Conservation (phyloP, 23 tunicate genomes). For the Clavelina lepadiformis region DNA sequence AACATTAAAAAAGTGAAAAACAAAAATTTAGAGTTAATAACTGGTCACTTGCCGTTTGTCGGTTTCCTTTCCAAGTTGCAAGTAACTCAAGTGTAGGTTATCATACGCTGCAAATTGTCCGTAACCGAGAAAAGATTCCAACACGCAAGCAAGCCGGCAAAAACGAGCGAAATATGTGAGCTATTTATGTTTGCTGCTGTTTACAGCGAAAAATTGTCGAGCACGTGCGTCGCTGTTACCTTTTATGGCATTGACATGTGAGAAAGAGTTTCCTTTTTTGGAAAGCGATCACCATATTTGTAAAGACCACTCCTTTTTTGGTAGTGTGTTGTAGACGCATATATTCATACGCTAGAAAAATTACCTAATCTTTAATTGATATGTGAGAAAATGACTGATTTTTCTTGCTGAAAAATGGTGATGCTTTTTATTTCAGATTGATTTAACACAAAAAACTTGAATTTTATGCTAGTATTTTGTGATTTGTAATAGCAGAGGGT, state of each 20-base stretch:
- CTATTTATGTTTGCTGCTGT: slow-evolving; percentile 5
- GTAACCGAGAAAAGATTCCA: too few relatives aligned
- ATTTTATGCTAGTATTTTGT: neutral
- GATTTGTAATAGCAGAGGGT: neutral
- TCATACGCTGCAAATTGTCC: too few relatives aligned
- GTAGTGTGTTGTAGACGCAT: slow-evolving; percentile 16
- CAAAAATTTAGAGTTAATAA: too few relatives aligned
- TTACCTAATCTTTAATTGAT: neutral
- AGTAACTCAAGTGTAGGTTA: too few relatives aligned
- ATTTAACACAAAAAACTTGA: neutral
- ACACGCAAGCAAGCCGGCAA: neutral
- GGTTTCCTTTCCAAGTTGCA: too few relatives aligned
- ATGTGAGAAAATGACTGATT: neutral
- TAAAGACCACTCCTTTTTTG: slow-evolving; percentile 58
- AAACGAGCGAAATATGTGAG: slow-evolving; percentile 5
- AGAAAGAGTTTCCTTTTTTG: slow-evolving; percentile 59
- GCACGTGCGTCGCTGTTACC: slow-evolving; percentile 54
- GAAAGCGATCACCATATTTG: slow-evolving; percentile 42
- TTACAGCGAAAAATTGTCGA: slow-evolving; percentile 3
- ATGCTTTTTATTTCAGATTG: neutral
- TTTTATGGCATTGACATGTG: slow-evolving; percentile 63
- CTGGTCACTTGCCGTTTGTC: too few relatives aligned
- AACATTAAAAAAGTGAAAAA: too few relatives aligned
- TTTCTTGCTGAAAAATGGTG: neutral
- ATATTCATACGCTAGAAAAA: slow-evolving; percentile 60